Conservation (phyloP, 2,797 vertebrate genomes). For the Pangasius macronema region DNA sequence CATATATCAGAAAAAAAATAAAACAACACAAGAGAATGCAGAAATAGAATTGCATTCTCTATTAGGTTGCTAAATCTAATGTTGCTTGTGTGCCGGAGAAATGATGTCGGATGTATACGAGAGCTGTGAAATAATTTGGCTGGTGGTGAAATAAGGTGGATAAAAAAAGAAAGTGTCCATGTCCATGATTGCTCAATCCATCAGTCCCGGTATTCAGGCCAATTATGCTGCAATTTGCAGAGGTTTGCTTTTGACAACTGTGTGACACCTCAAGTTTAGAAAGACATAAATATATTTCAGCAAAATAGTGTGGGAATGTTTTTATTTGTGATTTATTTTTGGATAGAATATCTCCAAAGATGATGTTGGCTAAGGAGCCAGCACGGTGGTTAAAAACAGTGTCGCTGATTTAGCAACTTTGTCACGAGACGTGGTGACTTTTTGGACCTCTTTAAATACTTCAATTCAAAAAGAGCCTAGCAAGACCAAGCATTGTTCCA, state of each 20-base stretch:
- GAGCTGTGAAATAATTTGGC: slow-evolving; percentile 17
- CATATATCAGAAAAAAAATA: slow-evolving; percentile 23
- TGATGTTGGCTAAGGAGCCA: neutral
- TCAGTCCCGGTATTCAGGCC: slow-evolving; percentile 13
- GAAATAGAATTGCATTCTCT: slow-evolving; percentile 26
- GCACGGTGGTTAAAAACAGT: neutral
- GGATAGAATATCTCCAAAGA: neutral
- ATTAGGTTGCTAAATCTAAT: slow-evolving; percentile 26
- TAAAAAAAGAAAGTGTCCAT: neutral
- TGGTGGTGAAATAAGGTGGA: neutral
- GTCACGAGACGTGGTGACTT: neutral
- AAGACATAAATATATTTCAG: neutral
- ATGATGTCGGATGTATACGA: neutral
- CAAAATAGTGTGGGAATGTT: neutral
- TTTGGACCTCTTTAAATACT: neutral
- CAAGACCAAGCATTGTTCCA: neutral
- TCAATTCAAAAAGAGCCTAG: neutral
- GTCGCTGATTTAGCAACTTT: neutral
- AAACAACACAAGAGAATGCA: slow-evolving; percentile 21
- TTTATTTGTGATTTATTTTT: neutral
- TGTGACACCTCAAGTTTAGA: neutral
- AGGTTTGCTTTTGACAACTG: neutral
- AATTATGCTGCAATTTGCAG: slow-evolving; percentile 30
- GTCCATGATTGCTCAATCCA: slow-evolving; percentile 20
- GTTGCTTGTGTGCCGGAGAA: neutral